phyloP scores from a whole-genome alignment of 2,888 invertebrate genomes.

The Xanthia togata region DNA sequence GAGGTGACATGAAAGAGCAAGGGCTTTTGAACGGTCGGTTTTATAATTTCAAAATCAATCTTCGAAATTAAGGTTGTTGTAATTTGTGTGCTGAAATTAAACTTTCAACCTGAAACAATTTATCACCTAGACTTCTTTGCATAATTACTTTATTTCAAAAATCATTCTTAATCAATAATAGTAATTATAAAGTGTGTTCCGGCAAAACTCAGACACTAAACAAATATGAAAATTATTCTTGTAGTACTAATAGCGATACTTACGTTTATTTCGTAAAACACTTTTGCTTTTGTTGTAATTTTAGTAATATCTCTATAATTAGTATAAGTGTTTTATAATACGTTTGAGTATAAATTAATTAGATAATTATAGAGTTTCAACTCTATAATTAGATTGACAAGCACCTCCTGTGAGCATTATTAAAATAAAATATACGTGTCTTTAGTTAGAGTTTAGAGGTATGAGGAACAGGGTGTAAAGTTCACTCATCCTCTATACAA shows the following conservation, averaged over 20 bases:
- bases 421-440: neutral
- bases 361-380: neutral
- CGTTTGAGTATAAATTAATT: conserved; percentile 29
- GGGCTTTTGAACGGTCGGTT: conserved; percentile 69
- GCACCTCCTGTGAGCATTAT: conserved; percentile 17
- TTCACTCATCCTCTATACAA: too few relatives aligned
- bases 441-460: neutral
- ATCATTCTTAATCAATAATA: neutral
- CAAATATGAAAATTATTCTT: conserved; percentile 48
- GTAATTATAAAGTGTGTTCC: conserved; percentile 6
- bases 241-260: conserved; percentile 32
- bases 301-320: conserved; percentile 46
- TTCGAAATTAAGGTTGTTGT: conserved; percentile 27
- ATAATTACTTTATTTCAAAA: neutral
- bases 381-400: conserved; percentile 17
- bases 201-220: conserved; percentile 23
- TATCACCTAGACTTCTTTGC: neutral
- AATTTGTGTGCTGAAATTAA: neutral
- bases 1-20: conserved; percentile 73
- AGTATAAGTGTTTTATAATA: conserved; percentile 35
- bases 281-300: conserved; percentile 39
- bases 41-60: conserved; percentile 61
- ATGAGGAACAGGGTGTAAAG: too few relatives aligned
- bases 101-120: neutral
- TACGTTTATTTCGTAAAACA: conserved; percentile 27